Conservation (phyloP, 37 sponge, comb jelly and placozoan species). For the Diacarnus erythraeanus region DNA sequence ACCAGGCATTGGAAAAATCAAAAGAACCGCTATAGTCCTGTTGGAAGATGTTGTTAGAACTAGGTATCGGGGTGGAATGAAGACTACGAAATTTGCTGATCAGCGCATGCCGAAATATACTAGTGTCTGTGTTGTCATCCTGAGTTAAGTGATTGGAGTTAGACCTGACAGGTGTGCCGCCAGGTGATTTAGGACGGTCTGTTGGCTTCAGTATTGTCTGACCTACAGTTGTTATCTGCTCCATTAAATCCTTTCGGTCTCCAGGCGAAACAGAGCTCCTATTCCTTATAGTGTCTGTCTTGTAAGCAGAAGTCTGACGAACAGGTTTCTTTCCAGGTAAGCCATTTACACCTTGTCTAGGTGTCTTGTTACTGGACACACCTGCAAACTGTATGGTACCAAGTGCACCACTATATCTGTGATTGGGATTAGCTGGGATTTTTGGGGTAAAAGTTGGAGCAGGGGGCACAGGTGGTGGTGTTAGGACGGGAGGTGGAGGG, state of each 20-base stretch:
- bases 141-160: neutral
- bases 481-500: constrained; percentile 17
- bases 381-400: constrained; percentile 42
- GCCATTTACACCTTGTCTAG: too few relatives aligned
- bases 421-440: neutral
- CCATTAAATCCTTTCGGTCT: constrained; percentile 11
- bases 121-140: constrained; percentile 26
- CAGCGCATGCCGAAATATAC: constrained; percentile 49
- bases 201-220: constrained; percentile 22
- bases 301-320: neutral
- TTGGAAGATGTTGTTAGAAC: neutral
- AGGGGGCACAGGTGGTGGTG: constrained; percentile 16
- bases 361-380: neutral
- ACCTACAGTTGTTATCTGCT: constrained; percentile 30
- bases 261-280: neutral
- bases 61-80: constrained; percentile 44
- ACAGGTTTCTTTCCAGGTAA: neutral
- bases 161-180: constrained; percentile 9
- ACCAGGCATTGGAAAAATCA: constrained; percentile 44
- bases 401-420: neutral
- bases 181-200: constrained; percentile 14
- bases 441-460: neutral
- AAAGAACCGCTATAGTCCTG: constrained; percentile 14
- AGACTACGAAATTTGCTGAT: constrained; percentile 42
- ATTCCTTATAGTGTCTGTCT: neutral